Base-by-base conservation (phyloP, 2,888 invertebrate genomes). In the Nomada goodeniana region DNA sequence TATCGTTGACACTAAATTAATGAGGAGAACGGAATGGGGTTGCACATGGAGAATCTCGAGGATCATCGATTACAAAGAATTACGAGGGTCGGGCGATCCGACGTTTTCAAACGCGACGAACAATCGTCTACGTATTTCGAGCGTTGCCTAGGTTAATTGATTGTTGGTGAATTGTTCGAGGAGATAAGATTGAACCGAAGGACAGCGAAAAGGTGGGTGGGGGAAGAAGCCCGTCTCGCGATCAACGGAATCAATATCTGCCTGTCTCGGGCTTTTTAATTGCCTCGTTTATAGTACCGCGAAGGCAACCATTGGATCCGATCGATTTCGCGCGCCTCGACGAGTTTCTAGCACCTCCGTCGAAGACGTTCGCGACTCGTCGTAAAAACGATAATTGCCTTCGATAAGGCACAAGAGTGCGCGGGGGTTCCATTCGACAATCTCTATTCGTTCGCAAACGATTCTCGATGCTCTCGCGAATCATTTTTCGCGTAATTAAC, bases 131-230 rank as follows among this genome's bases (percentile, higher is more conserved):
- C 23, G 13, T 50, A 13, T 63, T 57, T 50, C 64, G 61, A 53
- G 61, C 52, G 13, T 50, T 23, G 23, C 4, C 15, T 18, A 13
- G 55, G n/a, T 47, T n/a, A 20, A 44, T 59, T 82, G 80, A 75
- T 71, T 55, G 82, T 18, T 47, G 7, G 67, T 72, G 72, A 82
- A 76, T 80, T 57, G 53, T 64, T 65, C 61, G 71, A 20, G 18
- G 4, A 74, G 74, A 80, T 76, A 76, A 68, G 68, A 76, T 67
- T 61, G 55, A 3, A 15, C 18, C 36, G 50, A 67, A 53, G 70
- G 20, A 74, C 36, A 44, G 55, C 2, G 42, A n/a, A 13, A 64
- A 42, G 42, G 23, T 23, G 23, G 23, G 0, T 1, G 23, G 26
- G 42, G 20, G 63, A 36, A 50, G 61, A 78, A 47, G 50, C 53